These are phyloP conservation scores for Drosophila equinoxialis DNA, from an alignment of 1,140 invertebrate species.

Conservation along the genomic window DNA sequence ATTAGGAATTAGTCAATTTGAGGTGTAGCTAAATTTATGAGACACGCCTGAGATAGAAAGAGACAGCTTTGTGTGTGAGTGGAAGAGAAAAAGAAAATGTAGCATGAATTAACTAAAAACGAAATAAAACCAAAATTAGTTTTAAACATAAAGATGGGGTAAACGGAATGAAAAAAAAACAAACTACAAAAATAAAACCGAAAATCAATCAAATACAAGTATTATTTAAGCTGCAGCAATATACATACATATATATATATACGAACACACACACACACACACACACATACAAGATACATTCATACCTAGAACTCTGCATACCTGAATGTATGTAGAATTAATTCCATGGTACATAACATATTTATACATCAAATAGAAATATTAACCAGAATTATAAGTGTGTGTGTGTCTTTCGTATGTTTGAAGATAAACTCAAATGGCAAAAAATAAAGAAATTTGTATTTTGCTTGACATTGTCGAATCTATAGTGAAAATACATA, in stretches of 20 bases:
- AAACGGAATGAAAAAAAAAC: conserved; percentile 54
- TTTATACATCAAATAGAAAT: conserved; percentile 27
- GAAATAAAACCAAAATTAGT: background rate
- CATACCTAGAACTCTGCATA: conserved; percentile 1
- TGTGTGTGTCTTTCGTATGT: conserved; percentile 18
- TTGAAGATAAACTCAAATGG: conserved; percentile 6
- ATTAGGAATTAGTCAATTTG: conserved; percentile 78
- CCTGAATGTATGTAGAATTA: conserved; percentile 7
- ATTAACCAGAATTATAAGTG: conserved; percentile 41
- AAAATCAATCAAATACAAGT: conserved; percentile 82
- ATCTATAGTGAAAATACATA: background rate
- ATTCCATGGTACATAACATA: background rate
- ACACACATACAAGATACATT: conserved; percentile 27
- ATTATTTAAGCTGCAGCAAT: conserved; percentile 73
- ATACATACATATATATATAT: conserved; percentile 59
- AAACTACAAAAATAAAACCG: conserved; percentile 66
- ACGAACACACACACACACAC: conserved; percentile 45
- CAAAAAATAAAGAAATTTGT: background rate
- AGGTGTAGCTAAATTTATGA: conserved; percentile 61
- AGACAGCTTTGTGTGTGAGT: background rate
- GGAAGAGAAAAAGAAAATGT: background rate
- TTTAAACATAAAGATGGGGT: background rate
- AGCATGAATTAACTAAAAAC: conserved; percentile 4
- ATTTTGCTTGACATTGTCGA: conserved; percentile 6
- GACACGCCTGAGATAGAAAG: background rate